Conservation (phyloP, 1,140 invertebrate species). For the Danaus melanippus region DNA sequence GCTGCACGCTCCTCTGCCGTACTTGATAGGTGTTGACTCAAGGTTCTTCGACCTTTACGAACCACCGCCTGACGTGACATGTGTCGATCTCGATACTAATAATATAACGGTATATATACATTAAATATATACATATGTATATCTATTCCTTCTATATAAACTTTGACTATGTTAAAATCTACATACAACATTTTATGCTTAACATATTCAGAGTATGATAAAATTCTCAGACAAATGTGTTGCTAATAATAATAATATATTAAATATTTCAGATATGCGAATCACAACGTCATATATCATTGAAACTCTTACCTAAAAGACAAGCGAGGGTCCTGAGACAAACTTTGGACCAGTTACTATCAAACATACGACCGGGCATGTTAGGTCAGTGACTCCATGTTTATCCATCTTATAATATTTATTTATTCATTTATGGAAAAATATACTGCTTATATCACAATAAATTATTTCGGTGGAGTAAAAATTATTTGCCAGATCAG, state of each 20-base stretch:
- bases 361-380: constrained; percentile 65
- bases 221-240: too few species aligned
- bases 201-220: too few species aligned
- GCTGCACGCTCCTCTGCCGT: constrained; percentile 96
- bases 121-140: not conserved
- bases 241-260: not conserved
- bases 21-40: constrained; percentile 96
- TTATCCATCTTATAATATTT: constrained; percentile 41
- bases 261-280: constrained; percentile 81
- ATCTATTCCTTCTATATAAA: too few species aligned
- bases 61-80: constrained; percentile 96
- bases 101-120: constrained; percentile 81
- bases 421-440: constrained; percentile 9
- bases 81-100: constrained; percentile 98
- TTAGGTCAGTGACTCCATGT: constrained; percentile 11
- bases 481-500: too few species aligned
- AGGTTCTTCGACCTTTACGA: constrained; percentile 98
- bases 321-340: constrained; percentile 84
- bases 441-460: too few species aligned
- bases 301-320: constrained; percentile 92
- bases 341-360: constrained; percentile 56
- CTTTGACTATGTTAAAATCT: too few species aligned
- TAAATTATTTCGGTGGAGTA: too few species aligned
- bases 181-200: too few species aligned
- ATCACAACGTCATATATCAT: constrained; percentile 85